A percentile compares a stretch with the other conserved stretches of the same genome.
phyloP scores from a whole-genome alignment of 2,888 invertebrate species.

The Thera britannica region DNA sequence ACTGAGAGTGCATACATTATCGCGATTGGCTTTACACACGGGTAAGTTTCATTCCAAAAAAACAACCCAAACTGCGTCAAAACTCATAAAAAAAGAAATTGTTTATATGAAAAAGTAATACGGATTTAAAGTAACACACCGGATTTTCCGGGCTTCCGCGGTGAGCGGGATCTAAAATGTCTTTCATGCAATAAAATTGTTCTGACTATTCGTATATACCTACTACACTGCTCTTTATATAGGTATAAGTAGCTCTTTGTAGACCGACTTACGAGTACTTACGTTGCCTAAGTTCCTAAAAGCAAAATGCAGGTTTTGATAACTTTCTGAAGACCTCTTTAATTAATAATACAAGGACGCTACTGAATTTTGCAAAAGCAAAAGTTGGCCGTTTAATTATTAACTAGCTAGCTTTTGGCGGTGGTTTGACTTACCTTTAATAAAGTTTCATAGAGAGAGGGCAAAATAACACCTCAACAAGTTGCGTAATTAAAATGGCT shows the following conservation, averaged over 20 bases:
- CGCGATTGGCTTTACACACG: constrained; percentile 72
- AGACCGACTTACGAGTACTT: too few relatives aligned
- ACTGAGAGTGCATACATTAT: constrained; percentile 69
- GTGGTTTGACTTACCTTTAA: constrained; percentile 24
- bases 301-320: constrained; percentile 25
- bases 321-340: constrained; percentile 29
- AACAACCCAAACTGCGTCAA: too few relatives aligned
- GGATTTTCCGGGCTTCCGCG: too few relatives aligned
- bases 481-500: neutral
- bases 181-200: too few relatives aligned
- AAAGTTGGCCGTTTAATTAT: constrained; percentile 32
- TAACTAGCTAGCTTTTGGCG: constrained; percentile 29
- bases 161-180: too few relatives aligned
- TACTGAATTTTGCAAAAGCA: constrained; percentile 34
- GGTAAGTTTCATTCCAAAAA: constrained; percentile 51
- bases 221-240: too few relatives aligned
- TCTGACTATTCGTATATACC: too few relatives aligned
- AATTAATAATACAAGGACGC: constrained; percentile 29
- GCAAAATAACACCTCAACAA: constrained; percentile 16
- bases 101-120: too few relatives aligned
- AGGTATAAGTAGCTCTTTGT: too few relatives aligned
- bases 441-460: constrained; percentile 23
- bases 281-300: constrained; percentile 8
- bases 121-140: too few relatives aligned
- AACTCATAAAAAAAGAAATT: too few relatives aligned